Conservation (phyloP, 2,113 vertebrate genomes). For the Ammodytes dubius region DNA sequence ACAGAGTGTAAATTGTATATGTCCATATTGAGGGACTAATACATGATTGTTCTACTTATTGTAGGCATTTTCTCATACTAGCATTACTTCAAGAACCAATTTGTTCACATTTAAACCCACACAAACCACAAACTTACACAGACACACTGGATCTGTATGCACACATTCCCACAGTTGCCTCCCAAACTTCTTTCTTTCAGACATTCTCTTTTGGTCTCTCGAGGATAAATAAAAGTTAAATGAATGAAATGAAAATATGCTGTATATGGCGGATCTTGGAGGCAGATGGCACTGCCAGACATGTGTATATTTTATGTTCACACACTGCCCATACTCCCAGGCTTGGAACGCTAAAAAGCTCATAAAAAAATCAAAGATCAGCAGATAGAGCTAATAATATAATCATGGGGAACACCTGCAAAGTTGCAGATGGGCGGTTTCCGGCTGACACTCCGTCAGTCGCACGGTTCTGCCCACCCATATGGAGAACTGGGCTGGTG, state of each 20-base stretch:
- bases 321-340: slow-evolving; percentile 74
- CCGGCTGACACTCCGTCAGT: slow-evolving; percentile 91
- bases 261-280: slow-evolving; percentile 67
- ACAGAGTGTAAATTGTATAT: no score
- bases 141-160: neutral
- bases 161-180: slow-evolving; percentile 2
- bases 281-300: slow-evolving; percentile 94
- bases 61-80: neutral
- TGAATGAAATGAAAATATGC: no score
- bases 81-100: neutral
- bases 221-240: no score
- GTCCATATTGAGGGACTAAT: no score
- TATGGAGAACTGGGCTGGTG: slow-evolving; percentile 87
- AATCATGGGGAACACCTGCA: slow-evolving; percentile 99
- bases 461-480: slow-evolving; percentile 92
- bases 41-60: no score
- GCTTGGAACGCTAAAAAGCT: slow-evolving; percentile 87
- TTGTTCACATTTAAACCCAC: slow-evolving; percentile 2
- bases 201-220: no score
- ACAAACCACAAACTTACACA: neutral
- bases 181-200: neutral
- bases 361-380: slow-evolving; percentile 92
- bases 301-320: slow-evolving; percentile 85
- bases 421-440: slow-evolving; percentile 98
- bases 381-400: slow-evolving; percentile 99